These are phyloP conservation scores for Hippocampus kuda DNA, from an alignment of 2,797 vertebrate genomes.

Conservation along the genomic window DNA sequence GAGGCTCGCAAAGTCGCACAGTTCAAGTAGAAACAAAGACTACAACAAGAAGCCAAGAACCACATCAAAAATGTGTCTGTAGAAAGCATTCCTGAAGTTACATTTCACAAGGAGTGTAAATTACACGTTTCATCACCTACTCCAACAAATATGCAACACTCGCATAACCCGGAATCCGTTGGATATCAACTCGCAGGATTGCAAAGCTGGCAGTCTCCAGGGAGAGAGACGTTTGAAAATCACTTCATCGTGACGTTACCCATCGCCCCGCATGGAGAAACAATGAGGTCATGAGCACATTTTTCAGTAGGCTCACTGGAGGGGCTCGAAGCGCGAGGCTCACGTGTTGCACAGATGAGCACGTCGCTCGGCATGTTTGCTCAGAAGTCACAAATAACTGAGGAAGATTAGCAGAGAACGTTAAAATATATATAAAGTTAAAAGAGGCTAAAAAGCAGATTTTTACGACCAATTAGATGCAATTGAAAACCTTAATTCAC, in stretches of 20 bases:
- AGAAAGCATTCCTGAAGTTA: slow-evolving; percentile 4
- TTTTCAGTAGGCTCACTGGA: slow-evolving; percentile 5
- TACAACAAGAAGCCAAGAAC: not conserved
- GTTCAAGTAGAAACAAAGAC: not conserved
- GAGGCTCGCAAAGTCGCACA: not conserved
- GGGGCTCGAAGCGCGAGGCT: not conserved
- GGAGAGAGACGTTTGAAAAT: not conserved
- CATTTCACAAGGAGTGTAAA: not conserved
- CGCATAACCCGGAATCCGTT: not conserved
- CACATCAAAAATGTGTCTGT: not conserved
- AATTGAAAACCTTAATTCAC: not conserved
- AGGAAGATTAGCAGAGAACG: not conserved
- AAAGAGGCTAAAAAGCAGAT: not conserved
- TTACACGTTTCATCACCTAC: slow-evolving; percentile 5
- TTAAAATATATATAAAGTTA: too few relatives aligned
- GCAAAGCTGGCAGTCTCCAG: not conserved
- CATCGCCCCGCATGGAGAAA: not conserved
- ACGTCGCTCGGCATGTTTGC: not conserved
- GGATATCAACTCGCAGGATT: not conserved
- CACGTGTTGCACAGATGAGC: slow-evolving; percentile 7
- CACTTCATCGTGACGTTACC: not conserved
- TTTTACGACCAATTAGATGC: not conserved
- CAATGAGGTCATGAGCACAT: slow-evolving; percentile 2
- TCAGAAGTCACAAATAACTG: not conserved
- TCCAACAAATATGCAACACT: not conserved